Base-by-base conservation (phyloP, 2,888 invertebrate species). In the Drosophila anceps region DNA sequence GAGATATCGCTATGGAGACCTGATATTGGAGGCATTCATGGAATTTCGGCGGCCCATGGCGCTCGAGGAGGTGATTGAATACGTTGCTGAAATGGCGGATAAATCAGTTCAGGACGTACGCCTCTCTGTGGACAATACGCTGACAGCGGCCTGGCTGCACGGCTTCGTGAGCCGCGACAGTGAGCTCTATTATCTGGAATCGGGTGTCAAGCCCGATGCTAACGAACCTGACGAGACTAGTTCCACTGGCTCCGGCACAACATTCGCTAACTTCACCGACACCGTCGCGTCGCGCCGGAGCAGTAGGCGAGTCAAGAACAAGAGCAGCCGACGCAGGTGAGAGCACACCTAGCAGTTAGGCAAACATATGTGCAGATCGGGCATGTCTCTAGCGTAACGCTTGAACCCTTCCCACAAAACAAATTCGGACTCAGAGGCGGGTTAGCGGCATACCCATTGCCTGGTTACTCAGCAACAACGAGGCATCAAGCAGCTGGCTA, bases 61-160 rank as follows among this genome's bases (percentile, higher is more conserved):
- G 1, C 37, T 83, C 43, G 68, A 73, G 0, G 85, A 87, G 60
- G 72, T 85, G 6, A 53, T 76, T 0, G 60, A 59, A 8, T 85
- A 80, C 44, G 83, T 85, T 39, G 74, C 87, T 31, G 84, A 84
- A 43, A 78, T 87, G 72, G 31, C 62, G 18, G 67, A 63, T 13
- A 69, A 50, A 13, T 4, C 74, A 1, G 12, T 43, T 1, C 7
- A 10, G 0, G 73, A 83, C 20, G 76, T 85, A 0, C 79, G 80
- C 1, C 61, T 80, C 7, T 43, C 55, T 0, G 84, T 85, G 27
- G 81, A 87, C 6, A 76, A 80, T 27, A 84, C 87, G 0, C 20
- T 87, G 54, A 82, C 84, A 1, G 87, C 85, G 5, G 85, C 74
- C 61, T 81, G 82, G 78, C 4, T 78, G 27, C 73, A 85, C 54